These are phyloP conservation scores for Galaxea fascicularis DNA, from an alignment of 92 coral and sea anemone species.

Conservation along the genomic window DNA sequence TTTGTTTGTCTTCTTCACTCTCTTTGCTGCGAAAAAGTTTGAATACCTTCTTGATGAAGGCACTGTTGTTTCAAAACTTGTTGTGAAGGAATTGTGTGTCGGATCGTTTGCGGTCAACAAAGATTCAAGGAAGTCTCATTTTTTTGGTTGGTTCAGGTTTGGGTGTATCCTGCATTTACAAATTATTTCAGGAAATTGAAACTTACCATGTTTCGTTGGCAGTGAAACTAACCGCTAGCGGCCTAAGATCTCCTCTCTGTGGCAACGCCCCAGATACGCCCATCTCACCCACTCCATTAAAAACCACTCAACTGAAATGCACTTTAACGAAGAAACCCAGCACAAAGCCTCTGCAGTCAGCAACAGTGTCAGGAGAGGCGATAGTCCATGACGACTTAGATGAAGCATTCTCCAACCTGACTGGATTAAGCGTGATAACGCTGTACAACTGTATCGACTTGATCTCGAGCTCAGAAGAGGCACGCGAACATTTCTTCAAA, in stretches of 20 bases:
- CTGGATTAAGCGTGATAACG: conserved; percentile 79
- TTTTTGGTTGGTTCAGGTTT: too few species aligned
- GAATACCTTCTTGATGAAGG: too few species aligned
- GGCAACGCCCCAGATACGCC: conserved; percentile 21
- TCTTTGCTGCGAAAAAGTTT: too few species aligned
- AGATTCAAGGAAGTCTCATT: too few species aligned
- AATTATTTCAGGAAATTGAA: not conserved
- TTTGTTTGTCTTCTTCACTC: too few species aligned
- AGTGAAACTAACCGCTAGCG: conserved; percentile 64
- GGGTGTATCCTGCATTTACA: too few species aligned
- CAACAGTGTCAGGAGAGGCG: conserved; percentile 66
- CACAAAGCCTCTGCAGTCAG: conserved; percentile 23
- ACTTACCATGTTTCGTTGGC: not conserved
- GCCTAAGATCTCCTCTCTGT: conserved; percentile 46
- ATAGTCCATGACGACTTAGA: conserved; percentile 84
- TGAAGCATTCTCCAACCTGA: conserved; percentile 82
- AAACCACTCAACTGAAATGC: conserved; percentile 11
- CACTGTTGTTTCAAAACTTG: too few species aligned
- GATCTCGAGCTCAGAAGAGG: conserved; percentile 70
- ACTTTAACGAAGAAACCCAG: conserved; percentile 21
- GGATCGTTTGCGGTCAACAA: too few species aligned
- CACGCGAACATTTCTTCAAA: conserved; percentile 75
- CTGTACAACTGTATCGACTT: conserved; percentile 89
- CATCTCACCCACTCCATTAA: conserved; percentile 26
- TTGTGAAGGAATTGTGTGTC: too few species aligned